Evolutionary conservation across 2,888 invertebrate genomes (phyloP).

Genomic region (Pandemis heparana): DNA sequence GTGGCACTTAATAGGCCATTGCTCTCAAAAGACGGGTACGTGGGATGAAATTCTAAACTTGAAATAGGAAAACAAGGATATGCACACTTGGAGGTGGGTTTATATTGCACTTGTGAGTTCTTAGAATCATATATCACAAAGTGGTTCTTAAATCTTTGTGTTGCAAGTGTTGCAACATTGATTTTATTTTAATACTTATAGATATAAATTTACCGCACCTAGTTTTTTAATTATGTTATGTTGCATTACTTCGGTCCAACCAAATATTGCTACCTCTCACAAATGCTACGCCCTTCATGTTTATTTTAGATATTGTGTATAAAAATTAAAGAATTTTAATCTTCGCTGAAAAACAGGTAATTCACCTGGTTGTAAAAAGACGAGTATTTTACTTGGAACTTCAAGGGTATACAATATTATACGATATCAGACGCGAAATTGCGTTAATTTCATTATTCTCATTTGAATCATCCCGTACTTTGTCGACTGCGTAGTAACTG

Average conservation of each 20-base stretch:
- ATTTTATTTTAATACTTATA: too few relatives aligned
- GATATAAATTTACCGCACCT: too few relatives aligned
- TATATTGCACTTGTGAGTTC: slow-evolving; percentile 1
- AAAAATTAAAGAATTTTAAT: not conserved
- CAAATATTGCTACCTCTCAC: too few relatives aligned
- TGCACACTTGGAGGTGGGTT: not conserved
- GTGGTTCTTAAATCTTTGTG: not conserved
- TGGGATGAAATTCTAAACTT: slow-evolving; percentile 28
- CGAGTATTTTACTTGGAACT: not conserved
- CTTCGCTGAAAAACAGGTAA: not conserved
- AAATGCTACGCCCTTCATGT: too few relatives aligned
- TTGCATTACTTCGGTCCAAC: too few relatives aligned
- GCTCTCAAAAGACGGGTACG: slow-evolving; percentile 18
- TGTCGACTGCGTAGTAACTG: too few relatives aligned
- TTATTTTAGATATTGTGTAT: too few relatives aligned
- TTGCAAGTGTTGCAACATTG: too few relatives aligned
- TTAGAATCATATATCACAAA: not conserved
- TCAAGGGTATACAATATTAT: not conserved
- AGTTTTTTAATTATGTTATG: too few relatives aligned
- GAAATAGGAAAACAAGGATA: slow-evolving; percentile 12
- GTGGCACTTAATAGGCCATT: slow-evolving; percentile 27
- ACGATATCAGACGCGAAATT: too few relatives aligned
- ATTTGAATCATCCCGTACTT: too few relatives aligned
- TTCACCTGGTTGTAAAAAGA: not conserved
- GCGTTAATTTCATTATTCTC: too few relatives aligned